phyloP scores from a whole-genome alignment of 64 coral and sea anemone genomes.

The Stylophora pistillata region DNA sequence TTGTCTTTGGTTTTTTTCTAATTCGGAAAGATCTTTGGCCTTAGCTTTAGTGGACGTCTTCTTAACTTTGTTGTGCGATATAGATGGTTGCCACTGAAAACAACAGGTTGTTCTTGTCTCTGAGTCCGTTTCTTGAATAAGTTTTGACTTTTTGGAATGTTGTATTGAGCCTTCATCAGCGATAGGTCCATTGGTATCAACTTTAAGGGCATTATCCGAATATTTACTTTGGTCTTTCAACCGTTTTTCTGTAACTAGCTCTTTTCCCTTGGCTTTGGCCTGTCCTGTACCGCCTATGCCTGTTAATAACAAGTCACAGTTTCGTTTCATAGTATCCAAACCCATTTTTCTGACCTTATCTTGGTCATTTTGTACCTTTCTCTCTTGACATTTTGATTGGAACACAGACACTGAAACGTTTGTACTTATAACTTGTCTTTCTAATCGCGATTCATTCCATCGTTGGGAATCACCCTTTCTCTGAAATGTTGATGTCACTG shows the following conservation, averaged over 20 bases:
- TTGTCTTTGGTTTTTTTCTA: not conserved
- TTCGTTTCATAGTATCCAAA: not conserved
- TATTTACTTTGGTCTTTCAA: not conserved
- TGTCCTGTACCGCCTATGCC: not conserved
- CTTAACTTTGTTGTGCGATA: not conserved
- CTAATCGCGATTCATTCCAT: not conserved
- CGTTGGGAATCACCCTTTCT: not conserved
- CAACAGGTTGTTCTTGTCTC: not conserved
- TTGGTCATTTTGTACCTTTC: not conserved
- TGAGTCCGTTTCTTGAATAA: not conserved
- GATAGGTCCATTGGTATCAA: not conserved
- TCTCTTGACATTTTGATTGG: not conserved
- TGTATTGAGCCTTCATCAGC: not conserved
- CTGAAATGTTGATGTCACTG: not conserved
- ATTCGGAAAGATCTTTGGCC: not conserved
- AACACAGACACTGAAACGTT: not conserved
- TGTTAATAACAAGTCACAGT: not conserved
- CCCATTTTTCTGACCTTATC: not conserved
- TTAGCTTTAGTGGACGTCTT: not conserved
- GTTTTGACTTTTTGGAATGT: not conserved
- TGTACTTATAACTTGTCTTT: constrained; percentile 2
- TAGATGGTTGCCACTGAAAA: not conserved
- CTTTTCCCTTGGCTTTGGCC: not conserved
- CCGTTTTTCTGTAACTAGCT: not conserved
- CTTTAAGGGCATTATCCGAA: not conserved